phyloP scores from a whole-genome alignment of 1,140 invertebrate species.

The Atta cephalotes region DNA sequence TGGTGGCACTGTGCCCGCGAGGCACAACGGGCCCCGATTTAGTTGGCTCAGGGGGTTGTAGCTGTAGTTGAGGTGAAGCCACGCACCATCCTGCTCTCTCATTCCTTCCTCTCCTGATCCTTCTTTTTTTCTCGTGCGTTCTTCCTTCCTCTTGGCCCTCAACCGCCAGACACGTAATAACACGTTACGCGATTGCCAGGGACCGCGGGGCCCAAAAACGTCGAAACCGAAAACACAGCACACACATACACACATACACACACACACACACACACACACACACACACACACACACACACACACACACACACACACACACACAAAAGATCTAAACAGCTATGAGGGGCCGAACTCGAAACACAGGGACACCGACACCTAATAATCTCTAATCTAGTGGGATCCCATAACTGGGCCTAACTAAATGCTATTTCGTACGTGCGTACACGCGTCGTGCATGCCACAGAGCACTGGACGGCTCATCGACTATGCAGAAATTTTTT shows the following conservation, averaged over 20 bases:
- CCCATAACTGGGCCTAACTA: constrained; percentile 80
- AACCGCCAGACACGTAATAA: constrained; percentile 81
- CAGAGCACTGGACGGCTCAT: background rate
- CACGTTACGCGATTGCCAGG: constrained; percentile 74
- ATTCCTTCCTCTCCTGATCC: constrained; percentile 11
- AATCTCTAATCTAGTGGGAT: constrained; percentile 80
- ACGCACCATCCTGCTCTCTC: constrained; percentile 18
- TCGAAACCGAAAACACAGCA: constrained; percentile 71
- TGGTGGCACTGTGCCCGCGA: constrained; percentile 67
- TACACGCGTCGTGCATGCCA: constrained; percentile 44
- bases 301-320: constrained; percentile 55
- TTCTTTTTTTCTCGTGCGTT: constrained; percentile 44
- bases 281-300: constrained; percentile 58
- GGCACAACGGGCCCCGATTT: constrained; percentile 63
- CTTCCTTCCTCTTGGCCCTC: constrained; percentile 62
- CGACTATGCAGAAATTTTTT: constrained; percentile 11
- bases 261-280: constrained; percentile 66
- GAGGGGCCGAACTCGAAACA: constrained; percentile 70
- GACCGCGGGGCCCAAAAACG: constrained; percentile 75
- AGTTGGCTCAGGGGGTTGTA: constrained; percentile 67
- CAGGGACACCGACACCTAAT: constrained; percentile 81
- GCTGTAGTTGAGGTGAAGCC: constrained; percentile 57
- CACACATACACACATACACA: constrained; percentile 62
- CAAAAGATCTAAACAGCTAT: constrained; percentile 66
- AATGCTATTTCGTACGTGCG: constrained; percentile 77